Percentiles rank a stretch among this genome's conserved stretches.
Evolutionary conservation across 1,140 invertebrate species (phyloP).

Genomic region (Maniola jurtina): DNA sequence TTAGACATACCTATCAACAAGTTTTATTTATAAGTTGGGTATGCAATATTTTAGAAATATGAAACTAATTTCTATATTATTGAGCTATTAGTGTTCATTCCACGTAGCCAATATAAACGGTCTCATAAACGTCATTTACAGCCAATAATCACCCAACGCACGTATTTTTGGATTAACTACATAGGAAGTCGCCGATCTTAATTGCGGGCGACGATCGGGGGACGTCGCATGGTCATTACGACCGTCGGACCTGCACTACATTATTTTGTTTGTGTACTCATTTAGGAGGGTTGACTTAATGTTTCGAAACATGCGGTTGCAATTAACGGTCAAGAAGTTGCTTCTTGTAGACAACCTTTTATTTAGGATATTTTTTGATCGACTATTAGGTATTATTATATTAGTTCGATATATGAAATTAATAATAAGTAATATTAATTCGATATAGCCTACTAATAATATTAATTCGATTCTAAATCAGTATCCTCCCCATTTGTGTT

Average conservation of each 20-base stretch:
- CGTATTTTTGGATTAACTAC: slow-evolving; percentile 72
- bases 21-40: neutral
- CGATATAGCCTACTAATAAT: too few species aligned
- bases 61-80: slow-evolving; percentile 13
- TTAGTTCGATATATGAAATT: too few species aligned
- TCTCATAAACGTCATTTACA: slow-evolving; percentile 53
- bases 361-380: too few species aligned
- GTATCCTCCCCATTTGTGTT: too few species aligned
- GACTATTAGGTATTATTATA: too few species aligned
- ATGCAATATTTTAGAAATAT: neutral
- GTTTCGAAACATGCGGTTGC: slow-evolving; percentile 42
- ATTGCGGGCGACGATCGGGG: slow-evolving; percentile 53
- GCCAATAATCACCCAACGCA: slow-evolving; percentile 69
- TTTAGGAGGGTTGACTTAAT: slow-evolving; percentile 62
- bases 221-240: slow-evolving; percentile 52
- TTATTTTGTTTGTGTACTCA: slow-evolving; percentile 61
- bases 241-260: slow-evolving; percentile 54
- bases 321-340: slow-evolving; percentile 32
- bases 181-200: slow-evolving; percentile 68
- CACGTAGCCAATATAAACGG: slow-evolving; percentile 46
- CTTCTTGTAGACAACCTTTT: neutral
- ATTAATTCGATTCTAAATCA: too few species aligned
- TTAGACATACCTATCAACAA: neutral
- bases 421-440: too few species aligned
- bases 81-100: slow-evolving; percentile 25